Percentiles rank a stretch among this genome's conserved stretches.
Evolutionary conservation across 2,888 invertebrate species (phyloP).

Genomic region (Aspidiotus rigidus): DNA sequence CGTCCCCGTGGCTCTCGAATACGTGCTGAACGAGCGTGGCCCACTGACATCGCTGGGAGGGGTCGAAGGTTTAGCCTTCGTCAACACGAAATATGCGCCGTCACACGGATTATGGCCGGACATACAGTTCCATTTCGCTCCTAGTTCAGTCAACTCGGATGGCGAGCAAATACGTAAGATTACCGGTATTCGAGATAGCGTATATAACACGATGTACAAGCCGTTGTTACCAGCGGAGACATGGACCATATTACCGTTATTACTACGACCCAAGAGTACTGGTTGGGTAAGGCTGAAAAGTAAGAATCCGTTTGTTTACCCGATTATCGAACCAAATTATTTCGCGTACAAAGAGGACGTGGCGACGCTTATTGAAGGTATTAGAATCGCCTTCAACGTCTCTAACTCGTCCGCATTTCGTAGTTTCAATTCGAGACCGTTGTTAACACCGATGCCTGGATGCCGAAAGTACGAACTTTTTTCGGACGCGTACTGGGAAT

Average conservation of each 20-base stretch:
- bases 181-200: conserved; percentile 63
- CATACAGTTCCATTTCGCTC: conserved; percentile 76
- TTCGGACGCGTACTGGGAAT: conserved; percentile 75
- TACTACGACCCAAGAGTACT: conserved; percentile 74
- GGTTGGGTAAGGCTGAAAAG: conserved; percentile 79
- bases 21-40: conserved; percentile 68
- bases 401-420: conserved; percentile 73
- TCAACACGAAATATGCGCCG: conserved; percentile 80
- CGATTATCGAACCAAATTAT: conserved; percentile 85
- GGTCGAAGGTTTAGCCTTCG: conserved; percentile 76
- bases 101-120: conserved; percentile 68
- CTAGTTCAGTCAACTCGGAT: conserved; percentile 75
- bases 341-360: conserved; percentile 77
- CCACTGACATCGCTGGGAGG: conserved; percentile 73
- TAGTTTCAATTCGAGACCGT: conserved; percentile 66
- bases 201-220: conserved; percentile 77
- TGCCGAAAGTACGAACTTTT: conserved; percentile 56
- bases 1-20: conserved; percentile 67
- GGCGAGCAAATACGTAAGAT: conserved; percentile 69
- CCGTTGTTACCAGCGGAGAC: conserved; percentile 68
- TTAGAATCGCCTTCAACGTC: conserved; percentile 69
- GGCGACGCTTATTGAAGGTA: conserved; percentile 67
- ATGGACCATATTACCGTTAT: conserved; percentile 71
- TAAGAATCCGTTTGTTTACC: conserved; percentile 69
- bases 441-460: conserved; percentile 71